Base-by-base conservation (phyloP, 2,797 vertebrate species). In the Todus mexicanus region DNA sequence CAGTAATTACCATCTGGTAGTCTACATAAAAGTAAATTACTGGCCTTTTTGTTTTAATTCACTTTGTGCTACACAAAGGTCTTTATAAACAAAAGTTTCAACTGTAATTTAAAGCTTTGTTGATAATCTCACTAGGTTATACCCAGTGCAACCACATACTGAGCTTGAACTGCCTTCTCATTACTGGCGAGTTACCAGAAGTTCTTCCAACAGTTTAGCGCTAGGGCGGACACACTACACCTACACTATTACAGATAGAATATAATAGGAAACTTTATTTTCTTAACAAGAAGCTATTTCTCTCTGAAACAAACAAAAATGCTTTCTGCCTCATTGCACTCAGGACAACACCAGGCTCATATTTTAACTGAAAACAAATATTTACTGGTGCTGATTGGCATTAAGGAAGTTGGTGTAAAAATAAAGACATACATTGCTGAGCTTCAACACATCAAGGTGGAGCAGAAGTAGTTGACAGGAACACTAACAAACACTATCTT, bases 1-100 rank as follows among this genome's bases (percentile, higher is more conserved):
- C 71, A 96, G 93, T 95, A 92, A 95, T 95, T 96, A 95, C 82
- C 87, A 91, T 93, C 90, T 95, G 93, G 73, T 92, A 84, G 88
- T 73, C 83, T 90, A 95, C 78, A 91, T 81, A 89, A 89, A 95
- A 96, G 86, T 94, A 94, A 94, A 93, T 92, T 89, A 86, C 73
- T 59, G 33, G 63, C 37, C 78, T 90, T 92, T 94, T 93, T 86
- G 72, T 73, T 92, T 93, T 85, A 92, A 89, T 75, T 89, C 83
- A 79, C 42, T 83, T 64, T 9, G 2, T n/a, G 48, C 64, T 87
- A 78, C 40, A 71, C 69, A 69, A 92, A 84, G 75, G 79, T 91
- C 92, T 93, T 87, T 53, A 91, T 56, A 92, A 90, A 89, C 82
- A 92, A 38, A 94, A 84, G 48, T 93, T 94, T 68, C 63, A 66